phyloP scores from a whole-genome alignment of 2,113 vertebrate species.

The Urocynchramus pylzowi region DNA sequence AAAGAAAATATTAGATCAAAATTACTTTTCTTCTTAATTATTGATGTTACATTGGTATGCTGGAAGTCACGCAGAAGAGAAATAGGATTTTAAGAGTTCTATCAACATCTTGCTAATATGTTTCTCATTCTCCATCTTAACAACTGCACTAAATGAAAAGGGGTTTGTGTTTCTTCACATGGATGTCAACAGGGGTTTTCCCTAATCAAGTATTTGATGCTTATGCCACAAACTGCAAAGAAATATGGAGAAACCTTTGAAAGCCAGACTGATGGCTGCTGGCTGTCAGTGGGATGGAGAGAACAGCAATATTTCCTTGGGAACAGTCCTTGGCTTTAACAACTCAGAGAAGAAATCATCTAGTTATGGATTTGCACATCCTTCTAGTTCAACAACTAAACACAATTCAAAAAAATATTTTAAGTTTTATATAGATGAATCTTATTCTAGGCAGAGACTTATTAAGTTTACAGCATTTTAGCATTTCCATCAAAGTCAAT shows the following conservation, averaged over 20 bases:
- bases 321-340: not conserved
- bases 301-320: not conserved
- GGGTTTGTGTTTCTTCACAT: not conserved
- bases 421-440: not conserved
- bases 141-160: not conserved
- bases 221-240: not conserved
- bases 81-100: not conserved
- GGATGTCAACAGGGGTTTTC: not conserved
- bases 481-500: not conserved
- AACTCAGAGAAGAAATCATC: not conserved
- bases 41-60: not conserved
- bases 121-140: not conserved
- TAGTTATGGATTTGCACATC: not conserved
- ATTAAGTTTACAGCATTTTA: not conserved
- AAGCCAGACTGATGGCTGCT: not conserved
- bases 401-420: not conserved
- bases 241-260: not conserved
- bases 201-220: not conserved
- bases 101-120: not conserved
- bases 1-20: not conserved
- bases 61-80: not conserved
- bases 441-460: not conserved
- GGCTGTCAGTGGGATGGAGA: not conserved
- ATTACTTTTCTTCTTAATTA: not conserved
- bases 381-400: not conserved